Conservation (phyloP, 2,113 vertebrate species). For the Pardalotus punctatus region DNA sequence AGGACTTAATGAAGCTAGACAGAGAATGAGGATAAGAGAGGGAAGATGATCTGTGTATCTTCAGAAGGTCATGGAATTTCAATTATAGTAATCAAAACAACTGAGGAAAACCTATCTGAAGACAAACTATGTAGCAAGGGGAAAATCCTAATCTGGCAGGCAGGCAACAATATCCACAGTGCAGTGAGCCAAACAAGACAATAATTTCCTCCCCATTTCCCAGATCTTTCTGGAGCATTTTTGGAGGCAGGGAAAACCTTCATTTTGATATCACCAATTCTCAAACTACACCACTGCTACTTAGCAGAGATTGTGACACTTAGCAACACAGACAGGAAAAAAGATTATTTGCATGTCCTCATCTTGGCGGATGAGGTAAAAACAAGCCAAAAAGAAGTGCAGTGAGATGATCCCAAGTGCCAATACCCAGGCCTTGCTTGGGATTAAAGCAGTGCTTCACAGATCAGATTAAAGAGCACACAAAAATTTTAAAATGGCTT, state of each 20-base stretch:
- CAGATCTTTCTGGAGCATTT: neutral
- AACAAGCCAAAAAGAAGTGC: neutral
- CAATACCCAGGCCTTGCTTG: neutral
- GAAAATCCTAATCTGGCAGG: neutral
- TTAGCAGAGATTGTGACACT: neutral
- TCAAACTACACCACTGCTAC: neutral
- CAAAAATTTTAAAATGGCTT: neutral
- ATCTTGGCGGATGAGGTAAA: neutral
- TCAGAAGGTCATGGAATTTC: neutral
- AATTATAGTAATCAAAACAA: neutral
- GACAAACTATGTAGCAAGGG: neutral
- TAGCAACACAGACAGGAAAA: neutral
- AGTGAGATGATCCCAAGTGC: neutral
- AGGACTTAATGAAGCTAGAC: neutral
- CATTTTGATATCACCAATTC: neutral
- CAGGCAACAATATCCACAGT: neutral
- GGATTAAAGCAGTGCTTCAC: neutral
- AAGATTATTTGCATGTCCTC: neutral
- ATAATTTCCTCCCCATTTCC: neutral
- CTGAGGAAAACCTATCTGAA: neutral
- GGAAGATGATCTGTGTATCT: fast-evolving
- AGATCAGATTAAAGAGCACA: neutral
- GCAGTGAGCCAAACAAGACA: neutral
- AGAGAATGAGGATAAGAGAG: neutral
- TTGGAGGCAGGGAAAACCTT: neutral